phyloP scores from a whole-genome alignment of 2,888 invertebrate genomes.

The Resseliella maxima region DNA sequence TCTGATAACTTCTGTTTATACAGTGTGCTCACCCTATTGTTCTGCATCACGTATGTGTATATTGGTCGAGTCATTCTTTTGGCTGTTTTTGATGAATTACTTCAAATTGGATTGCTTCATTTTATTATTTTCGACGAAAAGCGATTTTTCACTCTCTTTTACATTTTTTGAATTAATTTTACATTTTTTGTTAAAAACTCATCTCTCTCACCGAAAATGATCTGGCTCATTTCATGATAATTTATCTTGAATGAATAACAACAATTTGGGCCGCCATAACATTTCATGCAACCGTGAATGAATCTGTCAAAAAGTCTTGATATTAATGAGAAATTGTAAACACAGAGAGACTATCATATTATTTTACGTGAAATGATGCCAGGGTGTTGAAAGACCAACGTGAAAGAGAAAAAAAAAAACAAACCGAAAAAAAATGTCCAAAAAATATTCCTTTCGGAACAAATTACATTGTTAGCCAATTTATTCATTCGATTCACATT shows the following conservation, averaged over 20 bases:
- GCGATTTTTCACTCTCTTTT: not conserved
- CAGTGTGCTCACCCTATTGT: not conserved
- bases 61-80: not conserved
- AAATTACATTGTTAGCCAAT: not conserved
- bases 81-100: not conserved
- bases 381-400: not conserved
- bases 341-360: too few relatives aligned
- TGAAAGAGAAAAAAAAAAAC: too few relatives aligned
- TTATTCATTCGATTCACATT: constrained; percentile 6
- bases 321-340: constrained; percentile 13
- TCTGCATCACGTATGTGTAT: not conserved
- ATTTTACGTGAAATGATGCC: constrained; percentile 1
- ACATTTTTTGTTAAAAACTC: not conserved
- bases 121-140: not conserved
- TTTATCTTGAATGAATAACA: constrained; percentile 1
- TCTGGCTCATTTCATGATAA: not conserved
- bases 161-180: not conserved
- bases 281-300: not conserved
- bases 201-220: not conserved
- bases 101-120: not conserved
- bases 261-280: not conserved
- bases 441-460: not conserved
- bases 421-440: too few relatives aligned
- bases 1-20: constrained; percentile 17
- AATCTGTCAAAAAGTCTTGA: not conserved